phyloP scores from a whole-genome alignment of 2,888 invertebrate genomes.

The Griposia aprilina region DNA sequence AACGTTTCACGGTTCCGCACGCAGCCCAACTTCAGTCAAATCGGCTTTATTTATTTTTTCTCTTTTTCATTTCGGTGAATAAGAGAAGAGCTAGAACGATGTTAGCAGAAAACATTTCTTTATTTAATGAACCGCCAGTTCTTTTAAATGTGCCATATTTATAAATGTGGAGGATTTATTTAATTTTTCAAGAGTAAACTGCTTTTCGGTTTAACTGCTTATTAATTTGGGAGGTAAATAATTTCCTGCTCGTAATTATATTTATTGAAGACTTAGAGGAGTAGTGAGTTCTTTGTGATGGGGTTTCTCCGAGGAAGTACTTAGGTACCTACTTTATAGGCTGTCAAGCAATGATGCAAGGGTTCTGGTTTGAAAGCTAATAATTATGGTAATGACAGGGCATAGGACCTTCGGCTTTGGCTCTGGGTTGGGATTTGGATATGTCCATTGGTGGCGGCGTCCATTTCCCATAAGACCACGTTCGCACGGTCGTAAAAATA shows the following conservation, averaged over 20 bases:
- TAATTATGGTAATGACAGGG: not conserved
- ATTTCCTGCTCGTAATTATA: not conserved
- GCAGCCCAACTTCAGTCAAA: not conserved
- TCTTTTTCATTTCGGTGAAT: slow-evolving; percentile 13
- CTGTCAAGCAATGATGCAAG: not conserved
- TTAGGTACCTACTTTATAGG: not conserved
- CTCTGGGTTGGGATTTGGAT: not conserved
- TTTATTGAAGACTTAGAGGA: not conserved
- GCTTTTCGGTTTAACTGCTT: not conserved
- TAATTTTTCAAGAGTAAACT: not conserved
- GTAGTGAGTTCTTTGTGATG: not conserved
- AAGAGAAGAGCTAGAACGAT: slow-evolving; percentile 26
- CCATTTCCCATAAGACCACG: not conserved
- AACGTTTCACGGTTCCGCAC: slow-evolving; percentile 1
- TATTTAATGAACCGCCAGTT: slow-evolving; percentile 25
- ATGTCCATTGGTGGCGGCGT: no score
- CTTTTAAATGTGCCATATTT: not conserved
- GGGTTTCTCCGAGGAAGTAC: not conserved
- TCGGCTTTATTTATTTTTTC: slow-evolving; percentile 2
- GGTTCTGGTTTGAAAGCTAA: not conserved
- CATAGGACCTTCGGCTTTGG: no score
- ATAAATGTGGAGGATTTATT: not conserved
- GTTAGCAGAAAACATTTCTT: not conserved
- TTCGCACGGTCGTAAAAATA: no score
- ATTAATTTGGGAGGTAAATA: slow-evolving; percentile 1